phyloP scores from a whole-genome alignment of 2,888 invertebrate species.

The Clivina fossor region DNA sequence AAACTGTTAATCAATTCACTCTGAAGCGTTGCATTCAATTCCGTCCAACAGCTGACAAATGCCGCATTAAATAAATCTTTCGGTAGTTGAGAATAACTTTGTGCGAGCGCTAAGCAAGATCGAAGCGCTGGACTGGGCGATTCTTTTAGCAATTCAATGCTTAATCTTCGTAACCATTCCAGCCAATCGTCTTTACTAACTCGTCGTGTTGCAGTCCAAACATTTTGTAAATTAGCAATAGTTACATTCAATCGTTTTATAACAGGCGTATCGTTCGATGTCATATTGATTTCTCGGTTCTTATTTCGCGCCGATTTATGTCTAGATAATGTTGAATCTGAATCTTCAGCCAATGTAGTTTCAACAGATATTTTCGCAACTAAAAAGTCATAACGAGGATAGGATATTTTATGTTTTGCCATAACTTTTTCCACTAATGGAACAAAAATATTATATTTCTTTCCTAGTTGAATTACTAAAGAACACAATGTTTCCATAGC shows the following conservation, averaged over 20 bases:
- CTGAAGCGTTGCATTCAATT: slow-evolving; percentile 78
- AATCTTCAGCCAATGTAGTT: slow-evolving; percentile 36
- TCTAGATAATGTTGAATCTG: slow-evolving; percentile 41
- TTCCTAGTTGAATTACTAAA: slow-evolving; percentile 82
- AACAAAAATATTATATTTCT: slow-evolving; percentile 89
- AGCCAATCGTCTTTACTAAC: slow-evolving; percentile 99
- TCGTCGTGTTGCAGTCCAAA: slow-evolving; percentile 88
- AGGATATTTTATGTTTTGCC: slow-evolving; percentile 75
- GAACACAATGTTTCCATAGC: slow-evolving; percentile 93
- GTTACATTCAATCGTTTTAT: slow-evolving; percentile 83
- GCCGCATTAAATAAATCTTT: slow-evolving; percentile 97
- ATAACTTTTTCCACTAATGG: slow-evolving; percentile 87
- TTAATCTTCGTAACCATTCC: slow-evolving; percentile 91
- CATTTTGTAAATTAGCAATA: slow-evolving; percentile 80
- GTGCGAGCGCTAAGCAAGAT: slow-evolving; percentile 89
- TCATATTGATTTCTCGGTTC: slow-evolving; percentile 68
- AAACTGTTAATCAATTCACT: slow-evolving; percentile 83
- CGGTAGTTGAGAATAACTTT: slow-evolving; percentile 93
- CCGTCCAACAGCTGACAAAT: slow-evolving; percentile 99
- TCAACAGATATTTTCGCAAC: slow-evolving; percentile 29
- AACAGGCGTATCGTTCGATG: slow-evolving; percentile 68
- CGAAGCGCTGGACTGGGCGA: slow-evolving; percentile 92
- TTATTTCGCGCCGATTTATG: slow-evolving; percentile 59
- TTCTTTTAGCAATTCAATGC: slow-evolving; percentile 90
- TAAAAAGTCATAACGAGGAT: slow-evolving; percentile 52